Percentiles rank a stretch among this genome's conserved stretches.
Evolutionary conservation across 2,888 invertebrate genomes (phyloP).

Genomic region (Diarsia dahlii): DNA sequence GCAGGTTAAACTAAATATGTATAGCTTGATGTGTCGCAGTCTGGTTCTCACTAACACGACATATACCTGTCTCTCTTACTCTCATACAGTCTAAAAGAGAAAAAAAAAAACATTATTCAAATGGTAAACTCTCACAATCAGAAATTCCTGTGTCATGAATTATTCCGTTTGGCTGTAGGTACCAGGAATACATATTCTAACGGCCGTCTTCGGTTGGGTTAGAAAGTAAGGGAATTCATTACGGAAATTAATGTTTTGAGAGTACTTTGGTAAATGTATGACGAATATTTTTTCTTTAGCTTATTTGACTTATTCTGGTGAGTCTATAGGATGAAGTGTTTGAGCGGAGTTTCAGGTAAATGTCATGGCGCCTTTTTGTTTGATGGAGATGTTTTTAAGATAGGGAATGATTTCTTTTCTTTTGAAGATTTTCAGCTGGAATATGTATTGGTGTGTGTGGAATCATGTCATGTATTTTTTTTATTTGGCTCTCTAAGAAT

Average conservation of each 20-base stretch:
- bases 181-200: constrained; percentile 29
- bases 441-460: too few relatives aligned
- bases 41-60: neutral
- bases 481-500: too few relatives aligned
- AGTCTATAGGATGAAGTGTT: neutral
- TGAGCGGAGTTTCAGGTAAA: constrained; percentile 9
- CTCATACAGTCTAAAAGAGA: constrained; percentile 2
- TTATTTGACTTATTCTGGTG: neutral
- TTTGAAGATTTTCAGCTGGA: neutral
- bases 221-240: constrained; percentile 55
- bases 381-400: neutral
- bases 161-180: constrained; percentile 32
- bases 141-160: constrained; percentile 50
- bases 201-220: constrained; percentile 38
- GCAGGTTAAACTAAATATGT: too few relatives aligned
- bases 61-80: neutral
- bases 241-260: constrained; percentile 39
- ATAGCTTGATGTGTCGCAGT: neutral
- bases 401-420: neutral
- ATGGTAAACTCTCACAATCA: constrained; percentile 23
- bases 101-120: constrained; percentile 19
- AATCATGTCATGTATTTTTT: too few relatives aligned
- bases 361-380: neutral
- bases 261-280: neutral
- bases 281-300: constrained; percentile 5